These are phyloP conservation scores for Holcopasites calliopsidis DNA, from an alignment of 1,140 invertebrate species.

Conservation along the genomic window DNA sequence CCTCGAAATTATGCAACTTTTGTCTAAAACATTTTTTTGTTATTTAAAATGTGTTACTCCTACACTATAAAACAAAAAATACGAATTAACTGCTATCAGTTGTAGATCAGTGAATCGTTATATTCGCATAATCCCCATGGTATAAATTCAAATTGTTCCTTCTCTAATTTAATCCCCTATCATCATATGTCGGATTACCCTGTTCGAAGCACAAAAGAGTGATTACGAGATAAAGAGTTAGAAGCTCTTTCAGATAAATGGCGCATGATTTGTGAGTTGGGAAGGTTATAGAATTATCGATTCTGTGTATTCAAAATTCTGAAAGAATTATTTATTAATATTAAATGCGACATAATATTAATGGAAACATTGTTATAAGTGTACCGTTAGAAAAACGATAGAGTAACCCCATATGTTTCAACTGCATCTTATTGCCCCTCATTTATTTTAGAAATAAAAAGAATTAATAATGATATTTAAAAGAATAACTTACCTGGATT, in stretches of 20 bases:
- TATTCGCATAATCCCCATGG: too few relatives aligned
- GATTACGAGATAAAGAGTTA: slow-evolving; percentile 7
- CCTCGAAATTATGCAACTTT: not conserved
- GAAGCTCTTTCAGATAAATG: not conserved
- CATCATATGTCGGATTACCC: not conserved
- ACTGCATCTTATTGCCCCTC: too few relatives aligned
- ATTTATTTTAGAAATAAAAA: not conserved
- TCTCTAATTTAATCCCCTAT: too few relatives aligned
- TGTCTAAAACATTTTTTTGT: too few relatives aligned
- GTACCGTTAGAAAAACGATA: not conserved
- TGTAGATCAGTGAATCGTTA: too few relatives aligned
- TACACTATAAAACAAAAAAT: too few relatives aligned
- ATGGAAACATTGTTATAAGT: slow-evolving; percentile 5
- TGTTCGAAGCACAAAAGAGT: not conserved
- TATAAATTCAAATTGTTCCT: too few relatives aligned
- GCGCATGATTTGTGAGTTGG: slow-evolving; percentile 1
- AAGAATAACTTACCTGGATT: not conserved
- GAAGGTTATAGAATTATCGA: slow-evolving; percentile 8
- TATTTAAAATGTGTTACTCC: too few relatives aligned
- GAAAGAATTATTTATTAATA: too few relatives aligned
- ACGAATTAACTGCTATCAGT: too few relatives aligned
- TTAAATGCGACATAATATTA: too few relatives aligned
- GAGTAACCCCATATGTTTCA: too few relatives aligned
- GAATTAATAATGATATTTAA: not conserved
- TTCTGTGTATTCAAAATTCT: not conserved